phyloP scores from a whole-genome alignment of 2,113 vertebrate genomes.

The Cathartes aura region DNA sequence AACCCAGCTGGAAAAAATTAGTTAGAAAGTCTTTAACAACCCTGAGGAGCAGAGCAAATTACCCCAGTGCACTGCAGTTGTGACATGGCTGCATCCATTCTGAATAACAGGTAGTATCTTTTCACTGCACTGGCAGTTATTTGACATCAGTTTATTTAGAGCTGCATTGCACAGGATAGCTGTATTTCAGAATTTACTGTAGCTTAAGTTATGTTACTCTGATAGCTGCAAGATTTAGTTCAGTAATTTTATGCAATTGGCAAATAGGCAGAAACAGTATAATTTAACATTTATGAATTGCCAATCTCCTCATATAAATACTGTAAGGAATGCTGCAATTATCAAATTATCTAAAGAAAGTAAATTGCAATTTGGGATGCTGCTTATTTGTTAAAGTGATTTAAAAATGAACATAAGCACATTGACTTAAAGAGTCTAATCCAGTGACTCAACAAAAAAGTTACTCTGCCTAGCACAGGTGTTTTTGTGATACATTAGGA shows the following conservation, averaged over 20 bases:
- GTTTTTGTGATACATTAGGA: neutral
- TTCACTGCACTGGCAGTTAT: neutral
- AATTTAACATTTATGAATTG: constrained; percentile 45
- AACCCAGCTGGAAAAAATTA: neutral
- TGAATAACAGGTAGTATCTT: neutral
- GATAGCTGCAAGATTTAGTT: constrained; percentile 20
- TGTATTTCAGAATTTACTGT: neutral
- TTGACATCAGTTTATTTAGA: neutral
- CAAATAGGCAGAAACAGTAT: constrained; percentile 14
- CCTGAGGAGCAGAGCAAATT: neutral
- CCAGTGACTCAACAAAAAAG: constrained; percentile 9
- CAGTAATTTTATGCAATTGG: constrained; percentile 19
- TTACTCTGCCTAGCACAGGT: neutral
- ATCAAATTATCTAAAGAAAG: constrained; percentile 5
- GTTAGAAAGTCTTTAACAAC: neutral
- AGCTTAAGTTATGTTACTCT: neutral
- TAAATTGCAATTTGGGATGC: neutral
- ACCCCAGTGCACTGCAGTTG: neutral
- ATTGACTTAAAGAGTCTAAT: neutral
- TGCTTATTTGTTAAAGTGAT: constrained; percentile 22
- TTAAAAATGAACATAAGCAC: neutral
- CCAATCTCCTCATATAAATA: constrained; percentile 35
- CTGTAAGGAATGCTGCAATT: constrained; percentile 31
- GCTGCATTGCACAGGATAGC: neutral
- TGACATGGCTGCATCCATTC: neutral